Percentiles rank a stretch among this genome's conserved stretches.
Conservation (phyloP, 64 coral and sea anemone genomes). For the Exaiptasia diaphana region DNA sequence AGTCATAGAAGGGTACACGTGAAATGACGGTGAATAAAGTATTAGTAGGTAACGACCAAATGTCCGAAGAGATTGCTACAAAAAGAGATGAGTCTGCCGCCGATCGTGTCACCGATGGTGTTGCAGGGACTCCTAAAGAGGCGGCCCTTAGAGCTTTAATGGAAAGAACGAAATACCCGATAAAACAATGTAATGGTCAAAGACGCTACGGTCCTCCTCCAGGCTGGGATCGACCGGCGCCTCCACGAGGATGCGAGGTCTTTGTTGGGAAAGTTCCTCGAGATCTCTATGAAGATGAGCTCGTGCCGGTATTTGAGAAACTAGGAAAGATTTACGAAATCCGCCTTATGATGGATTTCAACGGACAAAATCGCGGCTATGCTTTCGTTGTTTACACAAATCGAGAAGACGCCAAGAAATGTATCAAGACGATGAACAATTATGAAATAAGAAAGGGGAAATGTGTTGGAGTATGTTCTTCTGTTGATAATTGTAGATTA, state of each 20-base stretch:
- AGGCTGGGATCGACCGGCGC: constrained; percentile 78
- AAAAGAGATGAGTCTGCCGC: constrained; percentile 79
- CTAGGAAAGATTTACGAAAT: constrained; percentile 94
- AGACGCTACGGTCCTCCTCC: constrained; percentile 94
- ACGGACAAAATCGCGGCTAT: constrained; percentile 98
- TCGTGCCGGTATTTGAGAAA: constrained; percentile 94
- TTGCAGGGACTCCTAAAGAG: constrained; percentile 91
- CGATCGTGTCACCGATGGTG: constrained; percentile 81
- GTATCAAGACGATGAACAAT: constrained; percentile 99
- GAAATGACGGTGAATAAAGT: constrained; percentile 38
- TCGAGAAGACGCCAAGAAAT: constrained; percentile 94
- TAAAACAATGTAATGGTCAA: constrained; percentile 92
- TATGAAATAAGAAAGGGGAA: constrained; percentile 98
- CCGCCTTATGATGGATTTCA: constrained; percentile 99
- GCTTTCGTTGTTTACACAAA: constrained; percentile 99
- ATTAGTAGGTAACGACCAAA: constrained; percentile 34
- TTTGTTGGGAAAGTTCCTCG: constrained; percentile 99
- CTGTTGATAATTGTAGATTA: constrained; percentile 95
- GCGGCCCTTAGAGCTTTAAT: constrained; percentile 83
- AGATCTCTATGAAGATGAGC: constrained; percentile 98
- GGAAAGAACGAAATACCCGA: constrained; percentile 92
- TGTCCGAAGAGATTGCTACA: constrained; percentile 89
- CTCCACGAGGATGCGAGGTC: constrained; percentile 98
- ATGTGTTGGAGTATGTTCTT: constrained; percentile 94
- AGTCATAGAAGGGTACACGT: constrained; percentile 7